Conservation (phyloP, 2,797 vertebrate species). For the Notamacropus eugenii region DNA sequence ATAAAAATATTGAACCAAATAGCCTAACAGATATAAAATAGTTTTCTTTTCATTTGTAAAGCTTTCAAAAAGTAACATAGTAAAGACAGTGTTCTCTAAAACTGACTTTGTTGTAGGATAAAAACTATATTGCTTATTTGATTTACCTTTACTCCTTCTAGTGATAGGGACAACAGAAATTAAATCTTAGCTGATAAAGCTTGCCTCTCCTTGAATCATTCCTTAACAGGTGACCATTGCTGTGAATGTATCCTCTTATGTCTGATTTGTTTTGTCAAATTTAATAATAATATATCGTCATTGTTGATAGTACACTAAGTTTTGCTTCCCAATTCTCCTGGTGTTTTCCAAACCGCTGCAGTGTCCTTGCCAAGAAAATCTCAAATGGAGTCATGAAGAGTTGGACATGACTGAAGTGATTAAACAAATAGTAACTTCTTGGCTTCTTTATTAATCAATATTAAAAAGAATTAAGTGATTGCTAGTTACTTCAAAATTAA, state of each 20-base stretch:
- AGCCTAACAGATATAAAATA: not conserved
- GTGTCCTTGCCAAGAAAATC: no score
- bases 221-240: not conserved
- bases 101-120: not conserved
- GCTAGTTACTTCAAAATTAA: not conserved
- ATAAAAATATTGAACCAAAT: conserved; percentile 32
- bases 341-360: no score
- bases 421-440: not conserved
- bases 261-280: conserved; percentile 33
- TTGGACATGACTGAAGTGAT: no score
- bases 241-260: not conserved
- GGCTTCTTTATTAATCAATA: not conserved
- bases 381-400: no score
- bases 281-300: conserved; percentile 11
- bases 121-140: not conserved
- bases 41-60: conserved; percentile 21
- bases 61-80: conserved; percentile 25
- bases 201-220: not conserved
- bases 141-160: not conserved
- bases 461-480: not conserved
- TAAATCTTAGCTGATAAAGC: not conserved
- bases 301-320: not conserved
- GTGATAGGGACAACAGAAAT: not conserved
- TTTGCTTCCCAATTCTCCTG: not conserved
- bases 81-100: conserved; percentile 26